Evolutionary conservation across 2,888 invertebrate genomes (phyloP).

Genomic region (Pachliopta kotzebuea): DNA sequence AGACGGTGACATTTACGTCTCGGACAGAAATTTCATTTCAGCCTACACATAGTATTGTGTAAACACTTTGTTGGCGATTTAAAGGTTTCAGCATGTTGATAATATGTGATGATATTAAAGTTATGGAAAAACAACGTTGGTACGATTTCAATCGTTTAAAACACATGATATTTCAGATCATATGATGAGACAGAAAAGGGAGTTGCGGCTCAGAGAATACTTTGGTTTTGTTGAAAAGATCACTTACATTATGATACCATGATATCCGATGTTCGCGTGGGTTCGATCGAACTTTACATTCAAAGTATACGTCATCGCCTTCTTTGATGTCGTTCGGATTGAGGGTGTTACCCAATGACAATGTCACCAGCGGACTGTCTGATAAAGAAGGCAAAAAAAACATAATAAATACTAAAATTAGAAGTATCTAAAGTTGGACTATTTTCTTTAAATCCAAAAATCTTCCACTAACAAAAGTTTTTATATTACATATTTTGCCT

Average conservation of each 20-base stretch:
- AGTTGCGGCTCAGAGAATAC: too few species aligned
- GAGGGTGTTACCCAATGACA: conserved; percentile 91
- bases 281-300: conserved; percentile 91
- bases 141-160: too few species aligned
- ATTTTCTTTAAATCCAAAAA: too few species aligned
- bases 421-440: too few species aligned
- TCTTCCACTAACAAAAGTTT: too few species aligned
- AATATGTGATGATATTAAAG: background rate
- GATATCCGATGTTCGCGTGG: conserved; percentile 91
- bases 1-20: conserved; percentile 26
- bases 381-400: conserved; percentile 30
- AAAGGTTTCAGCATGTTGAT: background rate
- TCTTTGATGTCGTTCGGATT: conserved; percentile 95
- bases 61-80: conserved; percentile 1
- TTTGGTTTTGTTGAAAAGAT: background rate
- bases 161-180: too few species aligned
- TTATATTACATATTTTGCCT: too few species aligned
- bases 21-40: conserved; percentile 26
- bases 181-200: too few species aligned
- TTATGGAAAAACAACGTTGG: too few species aligned
- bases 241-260: conserved; percentile 94
- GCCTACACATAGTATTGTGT: conserved; percentile 2
- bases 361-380: conserved; percentile 72
- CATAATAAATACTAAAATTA: background rate
- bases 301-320: conserved; percentile 94